These are phyloP conservation scores for Bimastos eiseni DNA, from an alignment of 2,888 invertebrate species.

Conservation along the genomic window DNA sequence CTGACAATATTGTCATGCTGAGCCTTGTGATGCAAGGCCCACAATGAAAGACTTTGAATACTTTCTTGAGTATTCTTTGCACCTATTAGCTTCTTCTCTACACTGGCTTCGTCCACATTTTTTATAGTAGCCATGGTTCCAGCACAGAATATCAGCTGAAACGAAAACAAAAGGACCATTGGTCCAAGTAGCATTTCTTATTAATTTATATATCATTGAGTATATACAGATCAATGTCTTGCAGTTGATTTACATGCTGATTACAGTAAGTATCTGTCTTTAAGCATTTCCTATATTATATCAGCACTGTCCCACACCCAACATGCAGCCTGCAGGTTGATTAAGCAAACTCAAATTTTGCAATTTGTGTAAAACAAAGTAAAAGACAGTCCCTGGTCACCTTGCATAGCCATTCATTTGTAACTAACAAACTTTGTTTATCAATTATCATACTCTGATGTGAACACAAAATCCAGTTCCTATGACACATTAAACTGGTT, in stretches of 20 bases:
- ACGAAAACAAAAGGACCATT: not conserved
- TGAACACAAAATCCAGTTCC: no score
- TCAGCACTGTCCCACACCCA: no score
- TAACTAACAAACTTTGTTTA: no score
- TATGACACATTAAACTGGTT: no score
- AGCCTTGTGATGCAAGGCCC: constrained; percentile 84
- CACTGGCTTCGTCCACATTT: constrained; percentile 49
- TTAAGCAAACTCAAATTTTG: no score
- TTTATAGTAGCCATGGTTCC: not conserved
- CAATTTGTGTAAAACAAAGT: no score
- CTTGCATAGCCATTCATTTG: no score
- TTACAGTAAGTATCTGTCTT: not conserved
- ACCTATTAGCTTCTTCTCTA: constrained; percentile 80
- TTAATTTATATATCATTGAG: not conserved
- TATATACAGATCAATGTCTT: not conserved
- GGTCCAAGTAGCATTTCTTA: not conserved
- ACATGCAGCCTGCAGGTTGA: no score
- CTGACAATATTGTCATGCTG: constrained; percentile 88
- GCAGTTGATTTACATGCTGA: not conserved
- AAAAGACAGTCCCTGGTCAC: no score
- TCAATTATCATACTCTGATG: no score
- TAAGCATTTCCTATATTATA: not conserved
- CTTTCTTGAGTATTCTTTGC: constrained; percentile 91
- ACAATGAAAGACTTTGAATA: constrained; percentile 85
- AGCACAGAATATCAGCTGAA: not conserved